Conservation (phyloP, 1,140 invertebrate genomes). For the Drosophila arizonae region DNA sequence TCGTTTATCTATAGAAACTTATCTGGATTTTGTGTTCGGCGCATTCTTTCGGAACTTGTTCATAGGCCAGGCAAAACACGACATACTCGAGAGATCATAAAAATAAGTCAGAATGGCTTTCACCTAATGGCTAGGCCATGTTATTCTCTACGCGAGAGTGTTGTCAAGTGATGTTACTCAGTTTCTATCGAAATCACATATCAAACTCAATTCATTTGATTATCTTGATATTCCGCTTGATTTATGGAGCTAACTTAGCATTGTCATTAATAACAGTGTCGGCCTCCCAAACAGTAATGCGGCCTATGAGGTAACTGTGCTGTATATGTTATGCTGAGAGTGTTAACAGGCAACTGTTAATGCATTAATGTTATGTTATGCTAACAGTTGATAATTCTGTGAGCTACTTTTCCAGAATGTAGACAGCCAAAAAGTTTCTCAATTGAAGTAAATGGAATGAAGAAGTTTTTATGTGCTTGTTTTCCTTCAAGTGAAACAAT, state of each 20-base stretch:
- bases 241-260: neutral
- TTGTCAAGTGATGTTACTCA: neutral
- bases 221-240: neutral
- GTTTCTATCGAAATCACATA: neutral
- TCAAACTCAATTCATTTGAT: constrained; percentile 1
- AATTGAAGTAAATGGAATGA: too few species aligned
- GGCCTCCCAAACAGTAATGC: too few species aligned
- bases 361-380: too few species aligned
- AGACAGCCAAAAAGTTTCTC: too few species aligned
- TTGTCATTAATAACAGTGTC: neutral
- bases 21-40: neutral
- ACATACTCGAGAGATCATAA: too few species aligned
- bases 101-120: too few species aligned
- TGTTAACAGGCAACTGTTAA: neutral
- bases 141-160: too few species aligned
- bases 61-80: too few species aligned
- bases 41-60: too few species aligned
- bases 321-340: neutral
- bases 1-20: constrained; percentile 17
- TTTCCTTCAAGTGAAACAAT: constrained; percentile 1
- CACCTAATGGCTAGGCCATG: too few species aligned
- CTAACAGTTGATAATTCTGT: too few species aligned
- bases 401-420: too few species aligned
- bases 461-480: neutral
- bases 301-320: neutral